Conservation (phyloP, 2,797 vertebrate genomes). For the Lutjanus argentimaculatus region DNA sequence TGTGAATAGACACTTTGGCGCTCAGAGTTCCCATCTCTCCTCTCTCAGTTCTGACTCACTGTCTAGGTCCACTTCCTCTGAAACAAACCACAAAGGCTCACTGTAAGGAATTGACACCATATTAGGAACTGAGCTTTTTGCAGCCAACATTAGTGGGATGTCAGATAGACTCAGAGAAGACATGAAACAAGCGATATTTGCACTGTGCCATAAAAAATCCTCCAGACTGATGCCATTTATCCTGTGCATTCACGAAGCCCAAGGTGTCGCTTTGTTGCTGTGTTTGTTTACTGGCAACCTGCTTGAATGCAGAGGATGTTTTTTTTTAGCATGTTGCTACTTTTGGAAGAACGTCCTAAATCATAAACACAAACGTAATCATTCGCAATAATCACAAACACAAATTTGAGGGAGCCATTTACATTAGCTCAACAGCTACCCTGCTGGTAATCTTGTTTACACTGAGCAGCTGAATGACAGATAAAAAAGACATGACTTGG, state of each 20-base stretch:
- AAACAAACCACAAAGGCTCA: constrained; percentile 65
- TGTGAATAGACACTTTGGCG: constrained; percentile 47
- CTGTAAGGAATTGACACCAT: constrained; percentile 66
- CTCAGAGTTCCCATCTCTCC: constrained; percentile 44
- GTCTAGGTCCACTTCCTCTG: constrained; percentile 67
- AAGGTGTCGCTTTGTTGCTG: constrained; percentile 41
- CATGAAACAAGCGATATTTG: constrained; percentile 49
- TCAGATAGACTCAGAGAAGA: constrained; percentile 56
- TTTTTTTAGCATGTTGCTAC: constrained; percentile 39
- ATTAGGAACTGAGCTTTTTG: constrained; percentile 57
- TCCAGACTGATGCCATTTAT: constrained; percentile 40
- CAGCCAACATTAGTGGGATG: constrained; percentile 45
- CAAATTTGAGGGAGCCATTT: constrained; percentile 51
- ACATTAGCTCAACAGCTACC: constrained; percentile 43
- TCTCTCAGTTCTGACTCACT: constrained; percentile 70
- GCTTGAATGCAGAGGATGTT: constrained; percentile 51
- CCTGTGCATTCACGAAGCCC: constrained; percentile 31
- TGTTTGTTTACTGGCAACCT: constrained; percentile 53
- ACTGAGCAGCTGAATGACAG: constrained; percentile 40
- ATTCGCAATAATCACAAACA: constrained; percentile 41
- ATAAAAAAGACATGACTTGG: constrained; percentile 51
- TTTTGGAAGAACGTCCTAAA: constrained; percentile 41
- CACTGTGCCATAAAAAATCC: constrained; percentile 32
- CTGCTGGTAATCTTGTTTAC: constrained; percentile 60
- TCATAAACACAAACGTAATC: constrained; percentile 45